Evolutionary conservation across 2,113 vertebrate genomes (phyloP).

Genomic region (Syngnathus floridae): DNA sequence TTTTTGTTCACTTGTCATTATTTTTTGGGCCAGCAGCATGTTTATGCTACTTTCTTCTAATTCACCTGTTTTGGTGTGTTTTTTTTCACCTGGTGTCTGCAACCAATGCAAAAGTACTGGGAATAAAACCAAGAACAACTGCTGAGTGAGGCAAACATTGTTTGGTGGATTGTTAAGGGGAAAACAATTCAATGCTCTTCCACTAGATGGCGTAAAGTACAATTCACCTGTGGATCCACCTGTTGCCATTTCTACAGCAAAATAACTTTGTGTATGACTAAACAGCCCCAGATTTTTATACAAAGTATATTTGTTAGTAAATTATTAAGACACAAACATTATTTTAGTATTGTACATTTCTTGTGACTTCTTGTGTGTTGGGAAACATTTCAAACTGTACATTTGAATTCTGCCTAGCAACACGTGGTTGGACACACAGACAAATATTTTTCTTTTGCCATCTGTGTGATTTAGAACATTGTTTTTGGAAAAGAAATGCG

Average conservation of each 20-base stretch:
- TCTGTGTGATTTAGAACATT: conserved; percentile 2
- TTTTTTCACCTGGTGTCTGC: conserved; percentile 11
- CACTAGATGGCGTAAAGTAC: too few relatives aligned
- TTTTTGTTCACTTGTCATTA: conserved; percentile 14
- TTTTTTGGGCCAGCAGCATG: conserved; percentile 25
- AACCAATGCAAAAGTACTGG: conserved; percentile 36
- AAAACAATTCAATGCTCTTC: background rate
- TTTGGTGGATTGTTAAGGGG: background rate
- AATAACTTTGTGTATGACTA: too few relatives aligned
- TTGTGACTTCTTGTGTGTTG: background rate
- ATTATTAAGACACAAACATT: background rate
- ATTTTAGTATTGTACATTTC: background rate
- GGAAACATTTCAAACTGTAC: background rate
- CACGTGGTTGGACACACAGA: background rate
- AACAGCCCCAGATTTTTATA: background rate
- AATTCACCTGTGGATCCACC: too few relatives aligned
- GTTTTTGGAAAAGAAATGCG: background rate
- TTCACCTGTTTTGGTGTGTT: conserved; percentile 14
- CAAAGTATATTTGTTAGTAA: background rate
- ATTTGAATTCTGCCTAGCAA: background rate
- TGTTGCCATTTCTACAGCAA: too few relatives aligned
- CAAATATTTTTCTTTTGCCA: background rate
- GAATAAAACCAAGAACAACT: conserved; percentile 46
- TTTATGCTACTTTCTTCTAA: conserved; percentile 31
- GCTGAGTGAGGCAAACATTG: conserved; percentile 27